A percentile compares a stretch with the other conserved stretches of the same genome.
These are phyloP conservation scores for Gephyroberyx darwinii DNA, from an alignment of 2,797 vertebrate genomes.

Conservation along the genomic window DNA sequence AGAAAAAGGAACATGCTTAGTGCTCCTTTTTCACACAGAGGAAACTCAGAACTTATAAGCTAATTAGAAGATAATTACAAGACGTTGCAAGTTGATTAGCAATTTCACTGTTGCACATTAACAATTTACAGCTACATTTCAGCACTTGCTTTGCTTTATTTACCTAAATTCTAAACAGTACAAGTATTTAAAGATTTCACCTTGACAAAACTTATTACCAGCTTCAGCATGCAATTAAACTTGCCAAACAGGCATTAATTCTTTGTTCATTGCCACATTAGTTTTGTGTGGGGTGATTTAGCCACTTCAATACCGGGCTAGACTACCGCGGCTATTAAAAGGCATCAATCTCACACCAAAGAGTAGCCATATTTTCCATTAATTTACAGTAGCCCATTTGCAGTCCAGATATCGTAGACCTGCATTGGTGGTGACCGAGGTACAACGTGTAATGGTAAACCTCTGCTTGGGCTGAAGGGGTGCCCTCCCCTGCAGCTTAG, in stretches of 20 bases:
- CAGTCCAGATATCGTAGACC: constrained; percentile 83
- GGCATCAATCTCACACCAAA: constrained; percentile 88
- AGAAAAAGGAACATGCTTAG: constrained; percentile 49
- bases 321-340: constrained; percentile 87
- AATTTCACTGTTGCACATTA: constrained; percentile 73
- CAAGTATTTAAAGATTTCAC: constrained; percentile 96
- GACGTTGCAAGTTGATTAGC: constrained; percentile 71
- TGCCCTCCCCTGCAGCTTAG: constrained; percentile 78
- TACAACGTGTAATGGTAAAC: constrained; percentile 81
- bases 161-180: constrained; percentile 92
- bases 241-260: constrained; percentile 89
- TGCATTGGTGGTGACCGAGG: constrained; percentile 78
- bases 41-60: constrained; percentile 65
- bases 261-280: constrained; percentile 92
- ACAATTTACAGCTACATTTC: constrained; percentile 83
- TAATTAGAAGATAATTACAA: constrained; percentile 83
- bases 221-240: constrained; percentile 91
- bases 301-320: constrained; percentile 87
- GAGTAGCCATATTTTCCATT: constrained; percentile 88
- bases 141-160: constrained; percentile 91
- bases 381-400: constrained; percentile 88
- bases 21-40: constrained; percentile 23
- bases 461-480: constrained; percentile 75
- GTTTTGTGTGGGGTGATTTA: constrained; percentile 91
- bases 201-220: constrained; percentile 88